These are phyloP conservation scores for Cephus nigrinus DNA, from an alignment of 2,888 invertebrate genomes.

Conservation along the genomic window DNA sequence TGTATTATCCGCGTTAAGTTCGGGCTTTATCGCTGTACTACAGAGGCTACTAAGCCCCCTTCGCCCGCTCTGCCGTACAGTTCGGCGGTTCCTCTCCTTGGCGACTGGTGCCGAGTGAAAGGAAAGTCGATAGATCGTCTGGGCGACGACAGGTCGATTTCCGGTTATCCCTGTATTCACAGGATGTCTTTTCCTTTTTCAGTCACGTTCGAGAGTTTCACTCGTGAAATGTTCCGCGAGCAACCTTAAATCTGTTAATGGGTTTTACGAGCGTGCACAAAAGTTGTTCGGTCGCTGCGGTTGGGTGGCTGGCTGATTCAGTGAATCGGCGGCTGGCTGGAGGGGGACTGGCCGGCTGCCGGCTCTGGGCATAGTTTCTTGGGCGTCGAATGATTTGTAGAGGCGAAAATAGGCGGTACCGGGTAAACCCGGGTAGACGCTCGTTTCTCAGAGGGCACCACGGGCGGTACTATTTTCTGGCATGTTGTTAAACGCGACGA, in stretches of 20 bases:
- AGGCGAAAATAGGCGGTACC: constrained; percentile 39
- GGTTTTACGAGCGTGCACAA: constrained; percentile 45
- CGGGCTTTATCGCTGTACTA: too few species aligned
- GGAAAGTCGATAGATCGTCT: too few species aligned
- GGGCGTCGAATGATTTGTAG: constrained; percentile 49
- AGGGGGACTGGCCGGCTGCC: neutral
- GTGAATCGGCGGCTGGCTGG: constrained; percentile 17
- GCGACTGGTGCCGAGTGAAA: too few species aligned
- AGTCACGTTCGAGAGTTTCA: too few species aligned
- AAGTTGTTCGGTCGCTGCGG: constrained; percentile 11
- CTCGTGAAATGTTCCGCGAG: neutral
- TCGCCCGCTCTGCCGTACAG: too few species aligned
- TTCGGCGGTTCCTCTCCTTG: too few species aligned
- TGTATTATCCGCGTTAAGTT: too few species aligned
- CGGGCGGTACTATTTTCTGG: neutral
- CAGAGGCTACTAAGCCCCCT: too few species aligned
- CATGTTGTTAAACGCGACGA: neutral
- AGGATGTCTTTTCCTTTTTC: too few species aligned
- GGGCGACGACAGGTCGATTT: too few species aligned
- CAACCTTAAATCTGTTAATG: constrained; percentile 46
- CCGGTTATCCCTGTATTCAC: too few species aligned
- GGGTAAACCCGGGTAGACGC: constrained; percentile 4
- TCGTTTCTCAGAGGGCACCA: neutral
- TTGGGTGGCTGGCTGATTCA: too few species aligned
- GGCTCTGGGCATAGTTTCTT: constrained; percentile 38